Evolutionary conservation across 2,113 vertebrate species (phyloP).

Genomic region (Chrysemys picta): DNA sequence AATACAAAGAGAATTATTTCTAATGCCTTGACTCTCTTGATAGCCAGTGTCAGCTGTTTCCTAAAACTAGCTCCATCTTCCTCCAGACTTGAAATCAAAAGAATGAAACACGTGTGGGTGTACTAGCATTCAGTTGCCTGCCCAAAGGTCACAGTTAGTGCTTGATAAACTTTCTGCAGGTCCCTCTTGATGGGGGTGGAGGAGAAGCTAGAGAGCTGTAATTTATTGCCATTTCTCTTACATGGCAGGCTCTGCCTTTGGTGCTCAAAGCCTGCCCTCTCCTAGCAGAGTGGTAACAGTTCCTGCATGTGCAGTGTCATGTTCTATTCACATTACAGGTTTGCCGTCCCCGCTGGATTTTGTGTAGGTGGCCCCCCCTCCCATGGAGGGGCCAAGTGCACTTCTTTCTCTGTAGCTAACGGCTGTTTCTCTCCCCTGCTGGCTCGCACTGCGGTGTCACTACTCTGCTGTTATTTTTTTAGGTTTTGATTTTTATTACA

Average conservation of each 20-base stretch:
- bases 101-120: rapidly evolving
- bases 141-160: not conserved
- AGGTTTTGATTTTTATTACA: constrained; percentile 83
- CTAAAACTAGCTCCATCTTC: not conserved
- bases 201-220: not conserved
- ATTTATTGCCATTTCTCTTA: not conserved
- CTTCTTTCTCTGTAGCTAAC: not conserved
- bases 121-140: not conserved
- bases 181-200: not conserved
- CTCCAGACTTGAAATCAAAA: not conserved
- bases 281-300: not conserved
- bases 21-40: not conserved
- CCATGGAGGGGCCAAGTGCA: not conserved
- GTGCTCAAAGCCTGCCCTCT: not conserved
- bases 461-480: constrained; percentile 82
- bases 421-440: not conserved
- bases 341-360: not conserved
- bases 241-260: not conserved
- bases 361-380: not conserved
- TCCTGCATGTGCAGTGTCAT: not conserved
- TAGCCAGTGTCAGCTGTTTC: not conserved
- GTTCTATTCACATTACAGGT: not conserved
- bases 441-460: not conserved
- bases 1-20: not conserved
- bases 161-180: not conserved